Evolutionary conservation across 2,888 invertebrate genomes (phyloP), one percentile per base, ranked within the genome.

Genomic region (Chrysolina oricalcia): DNA sequence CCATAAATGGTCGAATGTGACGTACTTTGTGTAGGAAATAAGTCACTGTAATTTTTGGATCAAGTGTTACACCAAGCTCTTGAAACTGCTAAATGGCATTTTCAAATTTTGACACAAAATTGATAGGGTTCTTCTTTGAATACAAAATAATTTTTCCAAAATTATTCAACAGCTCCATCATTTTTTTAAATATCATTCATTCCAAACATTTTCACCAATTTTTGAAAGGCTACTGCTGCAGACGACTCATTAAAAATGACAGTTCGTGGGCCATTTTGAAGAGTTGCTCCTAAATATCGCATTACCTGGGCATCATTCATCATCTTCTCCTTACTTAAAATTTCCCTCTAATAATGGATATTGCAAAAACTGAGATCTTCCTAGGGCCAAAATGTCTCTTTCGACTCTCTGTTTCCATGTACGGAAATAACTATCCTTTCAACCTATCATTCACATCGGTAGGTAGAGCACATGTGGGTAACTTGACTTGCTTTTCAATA

Each of bases 81-180:
- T 40, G 40, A 6, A 48, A 48, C 48, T 48, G 17, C 19, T 59
- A 11, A 6, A 59, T 59, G 21, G 35, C 59, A 27, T 15, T 59
- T 59, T 59, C 27, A 59, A 27, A 59, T 23, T 59, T 59, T 59
- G 59, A 59, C 15, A 21, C 10, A 35, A 35, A 59, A 59, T 10
- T 27, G 23, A 59, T 59, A 1, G 35, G 27, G 21, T 59, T 59
- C 59, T 21, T 27, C 6, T 59, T 59, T 59, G 59, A 2, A 0
- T 59, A 59, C 2, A n/a, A n/a, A n/a, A n/a, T n/a, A n/a, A n/a
- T n/a, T n/a, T n/a, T n/a, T n/a, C n/a, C n/a, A n/a, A n/a, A n/a
- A n/a, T n/a, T n/a, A n/a, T n/a, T n/a, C n/a, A n/a, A n/a, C n/a
- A n/a, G n/a, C n/a, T n/a, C n/a, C n/a, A n/a, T n/a, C n/a, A n/a